Evolutionary conservation across 2,113 vertebrate species (phyloP), one percentile per base, ranked within the genome.

Genomic region (Struthidea cinerea): DNA sequence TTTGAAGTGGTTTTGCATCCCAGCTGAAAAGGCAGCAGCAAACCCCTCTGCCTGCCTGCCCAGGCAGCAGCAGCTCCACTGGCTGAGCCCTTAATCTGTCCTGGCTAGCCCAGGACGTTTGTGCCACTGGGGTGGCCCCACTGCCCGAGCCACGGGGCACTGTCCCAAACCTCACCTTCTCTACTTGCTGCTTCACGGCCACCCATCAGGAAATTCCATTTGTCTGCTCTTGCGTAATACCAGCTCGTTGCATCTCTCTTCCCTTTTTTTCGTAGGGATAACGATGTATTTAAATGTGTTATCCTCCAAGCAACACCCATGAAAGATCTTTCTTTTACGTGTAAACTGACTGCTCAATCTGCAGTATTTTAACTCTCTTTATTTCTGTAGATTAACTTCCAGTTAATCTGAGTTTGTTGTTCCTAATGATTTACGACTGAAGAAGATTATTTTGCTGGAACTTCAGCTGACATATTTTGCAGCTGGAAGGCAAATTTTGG

Each of bases 401-500:
- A 93, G 24, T 93, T 97, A 96, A 97, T 97, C 97, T 85, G 89
- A 95, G 70, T 86, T 95, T 33, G 57, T 77, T 23, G 19, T 89
- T 96, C 41, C 65, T 94, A 87, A 96, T 81, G 60, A 80, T 10
- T 92, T 93, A 56, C 70, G 91, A 93, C 11, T 10, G 70, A 26
- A 90, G 33, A 86, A 63, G 59, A 50, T 96, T 50, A 8, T 71
- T 84, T 85, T 67, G 6, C 65, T 76, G 37, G 24, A 94, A 94
- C 52, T 95, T 96, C 46, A 95, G 79, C 61, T 96, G 93, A 70
- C 89, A 76, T 93, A 83, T 96, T 97, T 97, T 96, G 81, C 92
- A 92, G 68, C 95, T 97, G 94, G 65, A 95, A 96, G 93, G 94
- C 82, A 95, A 93, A 94, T 97, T 96, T 97, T 53, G 93, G 95